Conservation (phyloP, 2,888 invertebrate genomes). For the Philonicus albiceps region DNA sequence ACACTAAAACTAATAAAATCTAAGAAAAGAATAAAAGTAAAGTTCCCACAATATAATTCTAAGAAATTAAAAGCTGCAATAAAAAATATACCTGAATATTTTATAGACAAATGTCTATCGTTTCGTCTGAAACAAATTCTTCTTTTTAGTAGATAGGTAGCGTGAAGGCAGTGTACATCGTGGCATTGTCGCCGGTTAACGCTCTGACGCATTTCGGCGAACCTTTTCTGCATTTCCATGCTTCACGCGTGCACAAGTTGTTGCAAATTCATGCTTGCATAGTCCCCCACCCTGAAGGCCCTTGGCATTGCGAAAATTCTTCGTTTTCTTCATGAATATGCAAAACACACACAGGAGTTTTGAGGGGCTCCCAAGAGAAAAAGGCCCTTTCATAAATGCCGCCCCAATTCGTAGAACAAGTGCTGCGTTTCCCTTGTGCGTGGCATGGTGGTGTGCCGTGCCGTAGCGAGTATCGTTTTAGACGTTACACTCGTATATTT, state of each 20-base stretch:
- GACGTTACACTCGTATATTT: neutral
- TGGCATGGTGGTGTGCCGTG: no score
- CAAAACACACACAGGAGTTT: neutral
- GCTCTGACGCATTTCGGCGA: neutral
- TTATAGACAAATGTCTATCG: neutral
- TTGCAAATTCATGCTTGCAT: neutral
- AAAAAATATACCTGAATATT: neutral
- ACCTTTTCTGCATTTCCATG: neutral
- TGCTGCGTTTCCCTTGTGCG: neutral
- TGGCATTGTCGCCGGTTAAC: neutral
- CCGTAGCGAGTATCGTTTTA: neutral
- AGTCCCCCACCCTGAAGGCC: neutral
- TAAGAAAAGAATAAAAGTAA: no score
- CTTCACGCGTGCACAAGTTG: neutral
- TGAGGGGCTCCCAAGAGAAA: neutral
- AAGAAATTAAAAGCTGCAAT: neutral
- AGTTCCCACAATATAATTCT: neutral
- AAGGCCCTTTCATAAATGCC: conserved; percentile 1
- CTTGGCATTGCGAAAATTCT: neutral
- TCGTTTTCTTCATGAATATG: conserved; percentile 6
- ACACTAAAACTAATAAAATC: no score
- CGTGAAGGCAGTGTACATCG: neutral
- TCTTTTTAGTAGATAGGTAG: neutral
- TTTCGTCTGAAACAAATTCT: neutral
- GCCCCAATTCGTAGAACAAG: conserved; percentile 2